Evolutionary conservation across 1,140 invertebrate species (phyloP).

Genomic region (Phenacoccus solenopsis): DNA sequence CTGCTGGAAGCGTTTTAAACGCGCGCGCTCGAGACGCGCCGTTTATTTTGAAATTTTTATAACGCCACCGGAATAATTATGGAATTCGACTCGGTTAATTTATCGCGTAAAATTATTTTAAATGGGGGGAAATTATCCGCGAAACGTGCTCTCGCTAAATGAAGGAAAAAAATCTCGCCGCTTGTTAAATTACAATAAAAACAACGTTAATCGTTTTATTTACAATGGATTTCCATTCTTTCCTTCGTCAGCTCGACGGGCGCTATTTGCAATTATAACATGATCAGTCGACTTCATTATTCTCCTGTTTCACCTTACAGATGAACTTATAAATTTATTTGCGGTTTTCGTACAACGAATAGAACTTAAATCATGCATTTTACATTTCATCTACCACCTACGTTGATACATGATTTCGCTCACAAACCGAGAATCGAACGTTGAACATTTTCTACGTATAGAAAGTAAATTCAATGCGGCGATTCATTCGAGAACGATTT

Average conservation of each 20-base stretch:
- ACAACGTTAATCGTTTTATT: not conserved
- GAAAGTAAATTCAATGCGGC: too few relatives aligned
- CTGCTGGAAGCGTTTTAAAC: too few relatives aligned
- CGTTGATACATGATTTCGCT: too few relatives aligned
- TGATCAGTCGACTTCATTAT: too few relatives aligned
- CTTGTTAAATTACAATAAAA: conserved; percentile 3
- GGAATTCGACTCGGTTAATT: not conserved
- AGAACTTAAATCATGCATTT: too few relatives aligned
- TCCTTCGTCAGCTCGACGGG: not conserved
- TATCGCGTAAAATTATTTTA: not conserved
- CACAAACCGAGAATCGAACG: not conserved
- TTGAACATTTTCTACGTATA: not conserved
- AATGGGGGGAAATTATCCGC: not conserved
- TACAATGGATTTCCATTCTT: not conserved
- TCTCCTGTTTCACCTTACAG: too few relatives aligned
- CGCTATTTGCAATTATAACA: too few relatives aligned
- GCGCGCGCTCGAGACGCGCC: not conserved
- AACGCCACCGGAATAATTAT: not conserved
- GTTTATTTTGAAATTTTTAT: not conserved
- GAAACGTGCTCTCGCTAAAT: not conserved
- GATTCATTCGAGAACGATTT: conserved; percentile 11
- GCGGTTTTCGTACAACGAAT: too few relatives aligned
- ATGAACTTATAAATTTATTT: too few relatives aligned
- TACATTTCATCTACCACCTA: too few relatives aligned
- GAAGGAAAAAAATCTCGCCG: not conserved